A percentile compares a stretch with the other conserved stretches of the same genome.
Evolutionary conservation across 2,113 vertebrate species (phyloP).

Genomic region (Thunnus thynnus): DNA sequence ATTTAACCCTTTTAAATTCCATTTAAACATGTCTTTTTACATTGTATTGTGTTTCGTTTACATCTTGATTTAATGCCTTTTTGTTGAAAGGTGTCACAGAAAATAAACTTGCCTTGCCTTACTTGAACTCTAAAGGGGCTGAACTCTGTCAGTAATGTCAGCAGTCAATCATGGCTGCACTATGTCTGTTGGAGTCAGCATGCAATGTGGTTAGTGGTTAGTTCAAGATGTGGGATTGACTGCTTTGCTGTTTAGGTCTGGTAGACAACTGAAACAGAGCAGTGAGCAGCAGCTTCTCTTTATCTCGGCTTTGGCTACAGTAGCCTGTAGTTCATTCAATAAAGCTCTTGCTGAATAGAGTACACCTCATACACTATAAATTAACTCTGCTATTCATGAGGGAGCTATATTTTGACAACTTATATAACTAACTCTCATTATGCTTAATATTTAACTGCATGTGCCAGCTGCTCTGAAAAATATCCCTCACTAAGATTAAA

Average conservation of each 20-base stretch:
- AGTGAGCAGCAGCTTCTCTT: slow-evolving; percentile 51
- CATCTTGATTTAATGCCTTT: too few relatives aligned
- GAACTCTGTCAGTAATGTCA: not conserved
- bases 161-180: slow-evolving; percentile 1
- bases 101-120: too few relatives aligned
- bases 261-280: slow-evolving; percentile 21
- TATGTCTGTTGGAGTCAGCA: not conserved
- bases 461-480: slow-evolving; percentile 36
- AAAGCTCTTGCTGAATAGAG: slow-evolving; percentile 42
- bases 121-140: too few relatives aligned
- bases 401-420: slow-evolving; percentile 15
- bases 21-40: too few relatives aligned
- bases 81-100: too few relatives aligned
- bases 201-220: slow-evolving; percentile 1
- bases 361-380: slow-evolving; percentile 38
- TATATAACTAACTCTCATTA: slow-evolving; percentile 26
- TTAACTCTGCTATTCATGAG: slow-evolving; percentile 26
- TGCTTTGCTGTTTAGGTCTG: slow-evolving; percentile 14
- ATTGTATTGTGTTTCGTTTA: too few relatives aligned
- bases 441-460: slow-evolving; percentile 39
- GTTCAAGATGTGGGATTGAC: slow-evolving; percentile 18
- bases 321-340: slow-evolving; percentile 46
- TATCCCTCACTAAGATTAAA: slow-evolving; percentile 9
- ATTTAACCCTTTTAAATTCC: too few relatives aligned
- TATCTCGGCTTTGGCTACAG: slow-evolving; percentile 48